A percentile compares a stretch with the other conserved stretches of the same genome.
Evolutionary conservation across 2,113 vertebrate genomes (phyloP).

Genomic region (Egretta garzetta): DNA sequence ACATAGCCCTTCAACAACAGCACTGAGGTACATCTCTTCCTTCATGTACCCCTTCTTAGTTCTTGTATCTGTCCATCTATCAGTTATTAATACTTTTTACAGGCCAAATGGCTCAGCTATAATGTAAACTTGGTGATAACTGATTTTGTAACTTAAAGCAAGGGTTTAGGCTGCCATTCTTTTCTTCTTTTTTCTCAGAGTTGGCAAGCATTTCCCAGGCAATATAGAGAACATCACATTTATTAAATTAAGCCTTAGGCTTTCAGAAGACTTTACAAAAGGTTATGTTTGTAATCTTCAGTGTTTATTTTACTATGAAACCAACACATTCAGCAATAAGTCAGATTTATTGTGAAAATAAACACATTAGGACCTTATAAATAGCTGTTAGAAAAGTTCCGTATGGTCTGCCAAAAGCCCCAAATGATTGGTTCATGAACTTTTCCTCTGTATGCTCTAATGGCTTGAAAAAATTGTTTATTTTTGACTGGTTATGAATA

Average conservation of each 20-base stretch:
- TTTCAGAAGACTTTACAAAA: constrained; percentile 58
- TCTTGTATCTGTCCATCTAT: not conserved
- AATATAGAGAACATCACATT: constrained; percentile 42
- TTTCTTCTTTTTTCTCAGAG: not conserved
- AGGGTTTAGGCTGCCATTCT: not conserved
- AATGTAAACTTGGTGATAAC: not conserved
- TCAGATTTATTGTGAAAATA: constrained; percentile 75
- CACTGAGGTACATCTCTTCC: not conserved
- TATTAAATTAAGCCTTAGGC: constrained; percentile 57
- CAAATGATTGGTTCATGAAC: constrained; percentile 73
- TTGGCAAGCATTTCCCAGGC: constrained; percentile 10
- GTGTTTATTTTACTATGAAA: constrained; percentile 73
- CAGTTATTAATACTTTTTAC: not conserved
- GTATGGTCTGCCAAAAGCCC: constrained; percentile 68
- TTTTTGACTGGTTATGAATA: constrained; percentile 65
- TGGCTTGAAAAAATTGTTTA: constrained; percentile 50
- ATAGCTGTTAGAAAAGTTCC: constrained; percentile 71
- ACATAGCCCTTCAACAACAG: not conserved
- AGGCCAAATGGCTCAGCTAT: not conserved
- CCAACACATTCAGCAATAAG: constrained; percentile 72
- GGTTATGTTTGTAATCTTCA: constrained; percentile 68
- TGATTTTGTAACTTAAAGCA: constrained; percentile 13
- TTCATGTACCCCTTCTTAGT: not conserved
- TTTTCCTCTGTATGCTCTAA: constrained; percentile 58
- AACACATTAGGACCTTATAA: constrained; percentile 70